These are phyloP conservation scores for Ivindomyrus marchei DNA, from an alignment of 2,113 vertebrate genomes.

Conservation along the genomic window DNA sequence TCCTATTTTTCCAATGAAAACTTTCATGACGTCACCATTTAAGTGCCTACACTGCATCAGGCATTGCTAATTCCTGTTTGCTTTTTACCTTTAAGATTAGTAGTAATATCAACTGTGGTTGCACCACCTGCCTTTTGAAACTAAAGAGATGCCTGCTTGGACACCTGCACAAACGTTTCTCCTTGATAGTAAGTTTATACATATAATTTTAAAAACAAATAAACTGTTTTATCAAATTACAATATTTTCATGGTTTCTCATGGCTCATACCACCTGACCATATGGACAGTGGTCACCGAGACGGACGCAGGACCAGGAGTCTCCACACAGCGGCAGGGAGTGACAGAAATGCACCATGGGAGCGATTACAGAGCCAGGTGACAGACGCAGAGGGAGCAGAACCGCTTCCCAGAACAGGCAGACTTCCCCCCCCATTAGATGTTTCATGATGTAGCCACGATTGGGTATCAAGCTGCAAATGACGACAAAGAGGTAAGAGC, in stretches of 20 bases:
- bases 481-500: background rate
- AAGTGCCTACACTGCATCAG: background rate
- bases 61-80: background rate
- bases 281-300: background rate
- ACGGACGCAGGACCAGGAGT: background rate
- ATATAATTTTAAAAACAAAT: background rate
- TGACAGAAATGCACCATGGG: background rate
- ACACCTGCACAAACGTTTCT: background rate
- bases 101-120: background rate
- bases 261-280: background rate
- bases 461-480: background rate
- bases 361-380: background rate
- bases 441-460: background rate
- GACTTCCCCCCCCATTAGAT: background rate
- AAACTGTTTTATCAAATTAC: background rate
- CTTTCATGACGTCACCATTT: background rate
- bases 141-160: background rate
- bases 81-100: background rate
- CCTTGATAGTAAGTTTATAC: background rate
- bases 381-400: background rate
- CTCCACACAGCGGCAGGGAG: background rate
- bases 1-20: background rate
- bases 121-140: background rate
- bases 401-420: background rate
- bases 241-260: background rate